Evolutionary conservation across 2,113 vertebrate genomes (phyloP), one percentile per base, ranked within the genome.

Genomic region (Furnarius figulus): DNA sequence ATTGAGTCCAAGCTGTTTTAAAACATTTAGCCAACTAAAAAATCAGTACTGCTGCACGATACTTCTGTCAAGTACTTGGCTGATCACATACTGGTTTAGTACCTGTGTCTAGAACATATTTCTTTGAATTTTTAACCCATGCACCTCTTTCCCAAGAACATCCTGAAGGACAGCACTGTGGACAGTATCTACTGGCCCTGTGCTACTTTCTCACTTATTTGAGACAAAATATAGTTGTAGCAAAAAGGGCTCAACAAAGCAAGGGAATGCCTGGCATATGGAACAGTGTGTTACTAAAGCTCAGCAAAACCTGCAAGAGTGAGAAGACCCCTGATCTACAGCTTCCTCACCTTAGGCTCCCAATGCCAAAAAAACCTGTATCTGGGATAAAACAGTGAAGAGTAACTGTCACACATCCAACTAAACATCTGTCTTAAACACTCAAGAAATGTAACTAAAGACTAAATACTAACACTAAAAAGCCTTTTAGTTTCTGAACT

Each of bases 281-380:
- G 47, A 71, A 44, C 18, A 68, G 22, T 12, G 16, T 0, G 1
- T 46, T 67, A 50, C 7, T 30, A 81, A 61, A 70, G 65, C 35
- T 75, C 50, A 87, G 74, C 19, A 50, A 81, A 61, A 76, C 6
- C 71, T 61, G 7, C 58, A 71, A 21, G 47, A 86, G 70, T 4
- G 14, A 70, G 10, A 42, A 61, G 37, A 59, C 12, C 4, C 0
- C 4, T 49, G 27, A 72, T 6, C 33, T n/a, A 40, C 14, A 75
- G 35, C 4, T 73, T 84, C 49, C 44, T 68, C 40, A 2, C 0
- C 0, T 0, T 46, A 18, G 40, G 53, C 63, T 68, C 75, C 53
- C n/a, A 82, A 5, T 0, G 0, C 20, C 74, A 56, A 49, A 15
- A 8, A 68, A 72, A 89, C 50, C 21, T 35, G 17, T 12, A 40